Base-by-base conservation (phyloP, 2,113 vertebrate species). In the Atlantisia rogersi region DNA sequence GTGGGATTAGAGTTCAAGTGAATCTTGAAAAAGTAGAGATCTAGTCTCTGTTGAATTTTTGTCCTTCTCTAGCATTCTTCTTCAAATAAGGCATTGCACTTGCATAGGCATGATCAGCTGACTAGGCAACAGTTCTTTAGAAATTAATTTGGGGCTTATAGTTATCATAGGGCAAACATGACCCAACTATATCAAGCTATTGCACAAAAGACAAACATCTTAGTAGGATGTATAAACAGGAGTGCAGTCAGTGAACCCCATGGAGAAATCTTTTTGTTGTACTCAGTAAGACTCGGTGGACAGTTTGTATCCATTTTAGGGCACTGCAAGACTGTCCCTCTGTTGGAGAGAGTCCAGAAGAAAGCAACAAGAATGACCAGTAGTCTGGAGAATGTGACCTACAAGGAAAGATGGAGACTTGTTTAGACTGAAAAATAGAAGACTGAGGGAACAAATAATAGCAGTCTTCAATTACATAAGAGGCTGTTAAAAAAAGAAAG, bases 291-390 rank as follows among this genome's bases (percentile, higher is more conserved):
- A 73, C n/a, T 88, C 76, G 56, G 46, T 68, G 68, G 82, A 69
- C 32, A 42, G 59, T 90, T 96, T 95, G 71, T 89, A 37, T 64
- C 94, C 89, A 73, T 95, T 96, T 97, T 95, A 91, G 89, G 89
- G n/a, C 42, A 42, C 88, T 92, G 83, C 86, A 55, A 75, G 46
- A 35, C 42, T 85, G n/a, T 75, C 83, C 88, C 69, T 73, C 77
- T 89, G 10, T 87, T 95, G 94, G 93, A 96, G 62, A 6, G 74
- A 79, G 19, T 91, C 91, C 91, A 92, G 83, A 89, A 71, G 68
- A 67, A 84, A 83, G 74, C 77, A 91, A 52, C 60, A 78, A 69
- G 86, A 89, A 91, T 96, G 86, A 95, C 77, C 92, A 94, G 56
- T 1, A 25, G 52, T 68, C 69, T 56, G 48, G 77, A 84, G 91